phyloP scores from a whole-genome alignment of 2,113 vertebrate species.

The Progne subis region DNA sequence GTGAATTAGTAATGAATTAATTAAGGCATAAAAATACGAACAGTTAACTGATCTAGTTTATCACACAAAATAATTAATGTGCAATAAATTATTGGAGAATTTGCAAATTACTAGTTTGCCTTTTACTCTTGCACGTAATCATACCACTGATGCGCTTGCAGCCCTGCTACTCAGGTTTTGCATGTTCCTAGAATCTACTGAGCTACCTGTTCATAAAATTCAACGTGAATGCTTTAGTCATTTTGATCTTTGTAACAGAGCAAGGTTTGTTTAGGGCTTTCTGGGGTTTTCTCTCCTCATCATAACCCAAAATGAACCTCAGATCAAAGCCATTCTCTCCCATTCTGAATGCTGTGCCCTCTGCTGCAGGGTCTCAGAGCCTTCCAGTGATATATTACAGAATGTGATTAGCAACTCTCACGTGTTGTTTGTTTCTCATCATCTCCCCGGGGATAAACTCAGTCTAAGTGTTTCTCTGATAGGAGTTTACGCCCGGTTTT shows the following conservation, averaged over 20 bases:
- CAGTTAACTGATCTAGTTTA: neutral
- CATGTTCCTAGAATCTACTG: neutral
- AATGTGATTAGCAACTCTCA: neutral
- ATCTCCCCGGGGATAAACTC: slow-evolving; percentile 43
- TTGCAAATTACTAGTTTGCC: neutral
- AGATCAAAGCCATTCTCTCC: neutral
- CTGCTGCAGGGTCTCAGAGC: neutral
- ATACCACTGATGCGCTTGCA: neutral
- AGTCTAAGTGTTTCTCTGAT: neutral
- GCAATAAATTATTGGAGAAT: neutral
- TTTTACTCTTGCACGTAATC: neutral
- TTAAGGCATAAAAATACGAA: neutral
- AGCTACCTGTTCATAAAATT: neutral
- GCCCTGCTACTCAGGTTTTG: neutral
- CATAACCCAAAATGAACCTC: slow-evolving; percentile 35
- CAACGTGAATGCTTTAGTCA: neutral
- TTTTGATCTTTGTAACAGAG: neutral
- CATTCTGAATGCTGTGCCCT: neutral
- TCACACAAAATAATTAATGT: neutral
- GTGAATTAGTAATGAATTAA: neutral
- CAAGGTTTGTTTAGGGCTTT: neutral
- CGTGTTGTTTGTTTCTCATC: slow-evolving; percentile 29
- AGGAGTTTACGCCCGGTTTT: neutral
- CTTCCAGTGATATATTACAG: neutral
- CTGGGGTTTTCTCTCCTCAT: neutral